Base-by-base conservation (phyloP, 2,113 vertebrate species). In the Haemorhous mexicanus region DNA sequence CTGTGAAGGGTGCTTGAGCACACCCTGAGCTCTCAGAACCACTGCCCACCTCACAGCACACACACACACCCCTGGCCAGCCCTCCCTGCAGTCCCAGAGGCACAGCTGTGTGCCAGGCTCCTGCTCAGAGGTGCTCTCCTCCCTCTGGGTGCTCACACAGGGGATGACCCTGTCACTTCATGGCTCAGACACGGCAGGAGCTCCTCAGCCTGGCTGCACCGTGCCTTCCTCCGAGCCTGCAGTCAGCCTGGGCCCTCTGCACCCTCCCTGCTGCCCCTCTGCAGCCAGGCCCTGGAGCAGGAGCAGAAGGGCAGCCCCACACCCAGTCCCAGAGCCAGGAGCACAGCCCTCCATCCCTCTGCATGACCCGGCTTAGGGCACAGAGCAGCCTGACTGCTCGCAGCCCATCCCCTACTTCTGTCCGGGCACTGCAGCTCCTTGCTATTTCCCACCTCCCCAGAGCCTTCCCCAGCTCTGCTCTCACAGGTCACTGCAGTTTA, bases 401-500 rank as follows among this genome's bases (percentile, higher is more conserved):
- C 17, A 43, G 77, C 46, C 61, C 79, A 84, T 37, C 79, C 66
- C 26, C 78, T 79, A 83, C 58, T 87, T 10, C 37, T 52, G 43
- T 52, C 78, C 43, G 8, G 62, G n/a, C 32, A 49, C 82, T 81
- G 18, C 1, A 46, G 68, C 68, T 80, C 76, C 2, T 4, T 16
- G 59, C 73, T 81, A 74, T 70, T 92, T 72, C 64, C 22, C 32
- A 28, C 23, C 35, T 32, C 23, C 32, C 35, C 63, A 2, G 32
- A 7, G 63, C 43, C 84, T 37, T n/a, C 33, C 6, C 39, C 3
- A 84, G 59, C 78, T 73, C 61, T 78, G 56, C 58, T 82, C 91
- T 74, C 61, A 12, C 68, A 72, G 80, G 79, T 93, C 96, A 92
- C 84, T 27, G 59, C 64, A 30, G 90, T 93, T 93, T 81, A 89